phyloP scores from a whole-genome alignment of 1,140 invertebrate genomes.

The Frieseomelitta varia region DNA sequence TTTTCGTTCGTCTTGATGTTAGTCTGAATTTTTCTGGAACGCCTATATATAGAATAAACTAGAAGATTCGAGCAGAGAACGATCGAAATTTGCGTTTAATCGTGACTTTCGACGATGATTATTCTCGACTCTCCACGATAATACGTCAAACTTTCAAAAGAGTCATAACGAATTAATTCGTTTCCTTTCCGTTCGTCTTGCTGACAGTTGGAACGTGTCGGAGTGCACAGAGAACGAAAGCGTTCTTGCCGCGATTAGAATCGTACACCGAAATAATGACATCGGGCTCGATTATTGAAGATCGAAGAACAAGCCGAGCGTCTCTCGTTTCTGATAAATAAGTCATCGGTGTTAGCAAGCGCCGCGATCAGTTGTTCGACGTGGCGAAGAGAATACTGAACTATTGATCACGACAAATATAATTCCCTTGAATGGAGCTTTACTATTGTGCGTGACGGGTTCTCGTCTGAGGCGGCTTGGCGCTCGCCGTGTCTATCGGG shows the following conservation, averaged over 20 bases:
- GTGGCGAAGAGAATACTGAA: background rate
- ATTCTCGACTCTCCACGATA: background rate
- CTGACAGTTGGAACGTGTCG: background rate
- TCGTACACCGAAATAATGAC: background rate
- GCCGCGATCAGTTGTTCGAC: background rate
- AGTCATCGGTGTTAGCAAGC: background rate
- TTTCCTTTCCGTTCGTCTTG: background rate
- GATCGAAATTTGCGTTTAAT: too few relatives aligned
- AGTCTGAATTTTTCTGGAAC: too few relatives aligned
- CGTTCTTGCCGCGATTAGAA: background rate
- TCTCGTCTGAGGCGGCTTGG: background rate
- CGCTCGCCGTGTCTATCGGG: background rate
- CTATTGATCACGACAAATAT: conserved; percentile 19
- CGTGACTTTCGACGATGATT: background rate
- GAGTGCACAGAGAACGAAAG: background rate
- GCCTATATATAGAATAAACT: too few relatives aligned
- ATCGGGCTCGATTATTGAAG: conserved; percentile 1
- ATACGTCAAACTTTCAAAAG: background rate
- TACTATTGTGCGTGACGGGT: background rate
- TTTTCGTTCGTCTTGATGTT: background rate
- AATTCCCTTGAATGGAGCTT: background rate
- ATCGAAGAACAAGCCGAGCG: background rate
- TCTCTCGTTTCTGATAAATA: conserved; percentile 5
- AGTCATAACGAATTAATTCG: background rate
- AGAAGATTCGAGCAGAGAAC: too few relatives aligned